Percentiles rank a stretch among this genome's conserved stretches.
phyloP scores from a whole-genome alignment of 2,113 vertebrate genomes.

The Bujurquina vittata region DNA sequence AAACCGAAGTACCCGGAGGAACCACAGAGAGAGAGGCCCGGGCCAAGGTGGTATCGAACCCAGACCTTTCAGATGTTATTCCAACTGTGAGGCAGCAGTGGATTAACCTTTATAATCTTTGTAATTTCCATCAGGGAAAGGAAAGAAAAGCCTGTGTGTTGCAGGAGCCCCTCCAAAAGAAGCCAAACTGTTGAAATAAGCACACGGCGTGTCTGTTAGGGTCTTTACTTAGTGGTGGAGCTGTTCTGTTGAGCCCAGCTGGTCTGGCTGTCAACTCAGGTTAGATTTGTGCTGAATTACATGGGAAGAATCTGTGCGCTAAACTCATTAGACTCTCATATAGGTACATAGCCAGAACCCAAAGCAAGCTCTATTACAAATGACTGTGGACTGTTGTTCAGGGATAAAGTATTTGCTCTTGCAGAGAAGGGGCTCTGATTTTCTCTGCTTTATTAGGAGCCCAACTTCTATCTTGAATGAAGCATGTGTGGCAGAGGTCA shows the following conservation, averaged over 20 bases:
- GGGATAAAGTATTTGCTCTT: not conserved
- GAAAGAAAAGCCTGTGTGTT: no score
- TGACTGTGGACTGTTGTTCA: not conserved
- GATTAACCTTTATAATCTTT: no score
- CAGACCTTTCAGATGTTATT: no score
- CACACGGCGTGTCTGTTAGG: not conserved
- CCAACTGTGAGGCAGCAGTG: no score
- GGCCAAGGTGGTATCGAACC: no score
- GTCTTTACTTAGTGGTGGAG: not conserved
- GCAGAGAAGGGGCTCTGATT: not conserved
- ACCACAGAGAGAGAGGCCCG: no score
- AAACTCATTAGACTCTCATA: constrained; percentile 32
- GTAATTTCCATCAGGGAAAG: no score
- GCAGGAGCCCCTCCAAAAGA: no score
- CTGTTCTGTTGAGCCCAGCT: constrained; percentile 24
- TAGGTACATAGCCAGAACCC: constrained; percentile 6
- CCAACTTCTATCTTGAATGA: not conserved
- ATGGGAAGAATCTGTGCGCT: constrained; percentile 19
- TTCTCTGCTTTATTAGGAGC: not conserved
- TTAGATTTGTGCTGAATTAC: constrained; percentile 41
- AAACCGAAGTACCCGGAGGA: no score
- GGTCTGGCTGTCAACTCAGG: constrained; percentile 7
- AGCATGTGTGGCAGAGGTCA: not conserved
- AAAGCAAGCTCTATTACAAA: not conserved
- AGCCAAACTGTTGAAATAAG: not conserved